phyloP scores from a whole-genome alignment of 2,797 vertebrate genomes.

The Enteromius mattozi region DNA sequence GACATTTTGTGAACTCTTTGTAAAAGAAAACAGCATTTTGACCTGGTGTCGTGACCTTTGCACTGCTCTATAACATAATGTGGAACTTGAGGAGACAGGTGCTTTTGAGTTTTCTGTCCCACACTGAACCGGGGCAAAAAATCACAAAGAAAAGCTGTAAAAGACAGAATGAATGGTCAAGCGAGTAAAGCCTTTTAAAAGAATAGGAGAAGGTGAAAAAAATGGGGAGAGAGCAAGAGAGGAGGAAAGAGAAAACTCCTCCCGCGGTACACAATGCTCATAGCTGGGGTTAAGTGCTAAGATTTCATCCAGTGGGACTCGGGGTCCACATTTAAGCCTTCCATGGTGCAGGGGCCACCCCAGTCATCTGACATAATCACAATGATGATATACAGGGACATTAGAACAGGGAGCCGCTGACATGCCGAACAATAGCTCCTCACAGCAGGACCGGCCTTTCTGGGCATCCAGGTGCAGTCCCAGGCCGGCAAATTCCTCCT shows the following conservation, averaged over 20 bases:
- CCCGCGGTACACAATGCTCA: slow-evolving; percentile 77
- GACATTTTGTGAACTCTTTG: neutral
- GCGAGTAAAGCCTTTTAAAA: slow-evolving; percentile 59
- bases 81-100: slow-evolving; percentile 67
- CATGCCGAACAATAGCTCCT: slow-evolving; percentile 81
- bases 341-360: slow-evolving; percentile 65
- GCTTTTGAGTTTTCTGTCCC: slow-evolving; percentile 63
- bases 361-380: slow-evolving; percentile 78
- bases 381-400: slow-evolving; percentile 78
- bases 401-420: slow-evolving; percentile 79
- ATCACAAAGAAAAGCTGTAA: slow-evolving; percentile 62
- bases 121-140: slow-evolving; percentile 57
- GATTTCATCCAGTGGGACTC: slow-evolving; percentile 82
- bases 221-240: slow-evolving; percentile 64
- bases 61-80: slow-evolving; percentile 59
- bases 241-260: slow-evolving; percentile 67
- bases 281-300: slow-evolving; percentile 85
- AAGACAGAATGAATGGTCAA: slow-evolving; percentile 63
- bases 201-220: slow-evolving; percentile 68
- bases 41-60: slow-evolving; percentile 56
- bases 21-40: slow-evolving; percentile 15
- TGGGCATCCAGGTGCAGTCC: slow-evolving; percentile 77
- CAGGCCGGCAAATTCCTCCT: slow-evolving; percentile 68
- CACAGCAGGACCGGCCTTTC: slow-evolving; percentile 83
- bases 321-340: slow-evolving; percentile 76